Evolutionary conservation across 2,888 invertebrate genomes (phyloP).

Genomic region (Pheosia gnoma): DNA sequence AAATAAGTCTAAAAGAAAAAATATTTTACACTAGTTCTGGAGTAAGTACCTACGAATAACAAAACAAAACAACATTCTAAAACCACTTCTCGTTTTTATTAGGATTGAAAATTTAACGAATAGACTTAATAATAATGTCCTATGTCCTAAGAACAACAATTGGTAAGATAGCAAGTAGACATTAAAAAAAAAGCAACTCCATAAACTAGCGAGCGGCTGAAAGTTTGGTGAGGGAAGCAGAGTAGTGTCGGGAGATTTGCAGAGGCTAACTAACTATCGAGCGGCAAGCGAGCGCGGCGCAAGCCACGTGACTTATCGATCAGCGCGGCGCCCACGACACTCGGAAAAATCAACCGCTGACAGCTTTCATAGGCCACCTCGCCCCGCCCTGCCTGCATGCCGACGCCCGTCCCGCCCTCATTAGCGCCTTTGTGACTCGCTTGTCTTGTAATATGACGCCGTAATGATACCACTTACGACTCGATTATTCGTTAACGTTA

Average conservation of each 20-base stretch:
- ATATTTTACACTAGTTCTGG: too few relatives aligned
- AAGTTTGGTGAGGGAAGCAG: slow-evolving; percentile 41
- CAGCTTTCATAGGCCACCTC: slow-evolving; percentile 78
- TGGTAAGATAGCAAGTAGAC: too few relatives aligned
- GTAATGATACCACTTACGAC: slow-evolving; percentile 77
- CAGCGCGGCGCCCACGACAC: slow-evolving; percentile 81
- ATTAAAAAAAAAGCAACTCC: slow-evolving; percentile 13
- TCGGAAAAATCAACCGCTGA: slow-evolving; percentile 84
- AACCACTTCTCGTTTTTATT: too few relatives aligned
- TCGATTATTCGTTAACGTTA: slow-evolving; percentile 58
- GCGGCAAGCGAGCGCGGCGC: slow-evolving; percentile 59
- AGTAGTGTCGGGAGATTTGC: slow-evolving; percentile 76
- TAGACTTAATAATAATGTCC: too few relatives aligned
- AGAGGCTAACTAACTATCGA: slow-evolving; percentile 75
- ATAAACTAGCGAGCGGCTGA: slow-evolving; percentile 36
- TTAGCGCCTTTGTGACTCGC: slow-evolving; percentile 82
- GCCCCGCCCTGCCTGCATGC: slow-evolving; percentile 29
- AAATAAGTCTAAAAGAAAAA: too few relatives aligned
- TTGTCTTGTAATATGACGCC: slow-evolving; percentile 79
- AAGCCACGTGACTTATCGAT: slow-evolving; percentile 83
- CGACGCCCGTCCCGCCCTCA: slow-evolving; percentile 67
- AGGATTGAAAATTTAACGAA: too few relatives aligned
- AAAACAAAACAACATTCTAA: too few relatives aligned
- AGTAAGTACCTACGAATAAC: too few relatives aligned
- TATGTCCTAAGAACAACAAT: too few relatives aligned